Evolutionary conservation across 2,113 vertebrate genomes (phyloP).

Genomic region (Pandion haliaetus): DNA sequence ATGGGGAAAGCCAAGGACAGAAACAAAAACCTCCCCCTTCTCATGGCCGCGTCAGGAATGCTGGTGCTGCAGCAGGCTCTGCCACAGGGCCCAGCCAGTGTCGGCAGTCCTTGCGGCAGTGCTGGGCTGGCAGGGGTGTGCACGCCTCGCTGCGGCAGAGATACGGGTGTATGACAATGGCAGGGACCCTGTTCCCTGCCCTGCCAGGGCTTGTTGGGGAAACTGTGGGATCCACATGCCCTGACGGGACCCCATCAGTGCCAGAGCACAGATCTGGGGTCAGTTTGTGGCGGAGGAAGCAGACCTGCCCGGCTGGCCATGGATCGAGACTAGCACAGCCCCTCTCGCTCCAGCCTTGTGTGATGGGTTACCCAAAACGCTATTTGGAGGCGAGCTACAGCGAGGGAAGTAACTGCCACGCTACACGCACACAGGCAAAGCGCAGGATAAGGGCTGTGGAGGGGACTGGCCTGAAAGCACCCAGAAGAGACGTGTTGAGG

Average conservation of each 20-base stretch:
- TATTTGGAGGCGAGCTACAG: conserved; percentile 8
- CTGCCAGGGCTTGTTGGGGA: background rate
- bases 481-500: background rate
- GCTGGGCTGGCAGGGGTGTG: background rate
- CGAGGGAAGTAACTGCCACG: background rate
- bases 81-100: background rate
- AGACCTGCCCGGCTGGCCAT: background rate
- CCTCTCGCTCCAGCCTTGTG: conserved; percentile 29
- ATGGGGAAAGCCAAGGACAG: background rate
- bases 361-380: background rate
- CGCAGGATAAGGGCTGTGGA: background rate
- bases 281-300: background rate
- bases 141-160: conserved; percentile 5
- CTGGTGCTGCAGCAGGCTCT: background rate
- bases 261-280: background rate
- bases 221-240: background rate
- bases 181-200: background rate
- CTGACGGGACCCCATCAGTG: background rate
- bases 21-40: background rate
- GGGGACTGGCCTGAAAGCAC: background rate
- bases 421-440: conserved; percentile 14
- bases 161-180: background rate
- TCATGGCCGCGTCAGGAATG: rapidly evolving
- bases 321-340: background rate
- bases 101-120: background rate